A percentile compares a stretch with the other conserved stretches of the same genome.
Evolutionary conservation across 2,797 vertebrate species (phyloP).

Genomic region (Benthosema pterotum): DNA sequence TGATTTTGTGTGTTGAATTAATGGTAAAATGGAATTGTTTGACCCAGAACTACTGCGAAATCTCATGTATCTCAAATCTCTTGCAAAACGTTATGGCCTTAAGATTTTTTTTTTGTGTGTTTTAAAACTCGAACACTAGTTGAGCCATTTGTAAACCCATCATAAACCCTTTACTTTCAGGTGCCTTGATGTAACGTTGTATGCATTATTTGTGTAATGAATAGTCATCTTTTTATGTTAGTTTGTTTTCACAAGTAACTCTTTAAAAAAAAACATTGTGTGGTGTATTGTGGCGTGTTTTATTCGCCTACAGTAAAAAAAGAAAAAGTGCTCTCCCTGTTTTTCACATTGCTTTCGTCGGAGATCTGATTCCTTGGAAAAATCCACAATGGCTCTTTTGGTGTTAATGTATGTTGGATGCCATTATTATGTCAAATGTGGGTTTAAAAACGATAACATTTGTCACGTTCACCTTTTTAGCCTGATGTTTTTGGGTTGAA

Average conservation of each 20-base stretch:
- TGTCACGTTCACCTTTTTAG: slow-evolving; percentile 38
- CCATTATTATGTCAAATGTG: slow-evolving; percentile 78
- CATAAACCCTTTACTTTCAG: slow-evolving; percentile 64
- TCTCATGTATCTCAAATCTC: too few relatives aligned
- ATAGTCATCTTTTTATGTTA: slow-evolving; percentile 66
- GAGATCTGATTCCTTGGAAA: slow-evolving; percentile 54
- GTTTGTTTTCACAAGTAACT: slow-evolving; percentile 74
- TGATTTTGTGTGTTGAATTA: slow-evolving; percentile 6
- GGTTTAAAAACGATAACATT: slow-evolving; percentile 67
- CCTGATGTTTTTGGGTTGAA: slow-evolving; percentile 82
- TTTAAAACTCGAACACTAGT: neutral
- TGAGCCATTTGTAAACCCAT: slow-evolving; percentile 67
- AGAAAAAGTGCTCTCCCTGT: slow-evolving; percentile 68
- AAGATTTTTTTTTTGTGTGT: slow-evolving; percentile 8
- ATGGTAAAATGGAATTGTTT: slow-evolving; percentile 2
- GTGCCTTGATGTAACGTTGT: slow-evolving; percentile 71
- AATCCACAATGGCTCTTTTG: slow-evolving; percentile 37
- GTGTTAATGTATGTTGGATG: slow-evolving; percentile 57
- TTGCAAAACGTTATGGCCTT: slow-evolving; percentile 50
- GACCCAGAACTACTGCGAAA: slow-evolving; percentile 1
- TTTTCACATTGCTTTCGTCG: slow-evolving; percentile 64
- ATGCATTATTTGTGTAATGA: slow-evolving; percentile 74
- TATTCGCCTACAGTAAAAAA: slow-evolving; percentile 72
- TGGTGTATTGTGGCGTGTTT: slow-evolving; percentile 76
- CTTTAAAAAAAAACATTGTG: slow-evolving; percentile 61